Conservation (phyloP, 2,113 vertebrate species). For the Spermophilus dauricus region DNA sequence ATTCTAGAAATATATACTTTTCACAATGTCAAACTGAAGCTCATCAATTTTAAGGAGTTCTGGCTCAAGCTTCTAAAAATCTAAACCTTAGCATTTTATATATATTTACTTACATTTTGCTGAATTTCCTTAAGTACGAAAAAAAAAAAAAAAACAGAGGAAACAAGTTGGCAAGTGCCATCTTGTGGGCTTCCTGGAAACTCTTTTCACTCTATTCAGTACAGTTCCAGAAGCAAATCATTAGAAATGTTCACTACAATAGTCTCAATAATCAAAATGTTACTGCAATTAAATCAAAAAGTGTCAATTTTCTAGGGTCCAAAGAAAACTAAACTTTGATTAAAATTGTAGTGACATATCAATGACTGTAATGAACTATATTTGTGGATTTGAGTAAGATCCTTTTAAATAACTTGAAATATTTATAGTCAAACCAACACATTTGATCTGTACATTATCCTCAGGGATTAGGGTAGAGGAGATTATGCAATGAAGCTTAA, state of each 20-base stretch:
- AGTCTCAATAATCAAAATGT: constrained; percentile 58
- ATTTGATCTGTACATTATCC: not conserved
- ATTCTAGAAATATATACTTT: constrained; percentile 31
- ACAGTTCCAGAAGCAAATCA: not conserved
- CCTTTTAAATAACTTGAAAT: constrained; percentile 41
- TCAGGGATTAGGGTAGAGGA: not conserved
- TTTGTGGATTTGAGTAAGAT: not conserved
- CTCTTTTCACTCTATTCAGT: constrained; percentile 14
- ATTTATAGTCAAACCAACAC: constrained; percentile 1
- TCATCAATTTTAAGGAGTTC: constrained; percentile 52
- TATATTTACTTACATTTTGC: constrained; percentile 50
- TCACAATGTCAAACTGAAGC: constrained; percentile 61
- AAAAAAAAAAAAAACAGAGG: constrained; percentile 36
- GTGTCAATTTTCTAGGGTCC: not conserved
- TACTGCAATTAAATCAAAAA: constrained; percentile 47
- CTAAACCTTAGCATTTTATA: constrained; percentile 24
- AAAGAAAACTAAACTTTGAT: not conserved
- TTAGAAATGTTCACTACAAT: constrained; percentile 20
- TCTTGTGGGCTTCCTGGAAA: constrained; percentile 87
- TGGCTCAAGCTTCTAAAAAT: constrained; percentile 7
- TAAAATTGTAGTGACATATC: not conserved
- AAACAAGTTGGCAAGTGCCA: constrained; percentile 88
- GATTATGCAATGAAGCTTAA: not conserved
- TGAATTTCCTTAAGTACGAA: not conserved
- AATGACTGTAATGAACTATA: not conserved